Conservation (phyloP, 2,113 vertebrate genomes). For the Megaleporinus macrocephalus region DNA sequence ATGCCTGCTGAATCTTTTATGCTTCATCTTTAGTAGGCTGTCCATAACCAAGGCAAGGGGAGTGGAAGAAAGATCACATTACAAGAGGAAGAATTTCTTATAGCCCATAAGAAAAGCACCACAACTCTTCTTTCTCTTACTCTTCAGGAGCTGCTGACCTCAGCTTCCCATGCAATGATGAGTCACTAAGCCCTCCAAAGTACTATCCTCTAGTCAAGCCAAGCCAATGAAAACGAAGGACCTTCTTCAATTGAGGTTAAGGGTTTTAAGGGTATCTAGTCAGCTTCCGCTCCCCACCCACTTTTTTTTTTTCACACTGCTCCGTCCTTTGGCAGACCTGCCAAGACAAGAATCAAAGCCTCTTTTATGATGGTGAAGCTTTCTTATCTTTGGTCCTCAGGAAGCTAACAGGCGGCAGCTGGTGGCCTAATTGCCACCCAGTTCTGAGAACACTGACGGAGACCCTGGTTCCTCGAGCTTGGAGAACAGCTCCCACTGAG, state of each 20-base stretch:
- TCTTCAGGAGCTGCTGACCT: slow-evolving; percentile 14
- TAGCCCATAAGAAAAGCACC: slow-evolving; percentile 31
- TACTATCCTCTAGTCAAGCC: background rate
- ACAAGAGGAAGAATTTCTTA: background rate
- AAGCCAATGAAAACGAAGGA: slow-evolving; percentile 13
- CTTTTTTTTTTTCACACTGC: slow-evolving; percentile 8
- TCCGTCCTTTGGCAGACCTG: slow-evolving; percentile 25
- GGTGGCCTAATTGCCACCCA: slow-evolving; percentile 31
- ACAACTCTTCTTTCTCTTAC: slow-evolving; percentile 8
- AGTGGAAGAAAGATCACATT: too few relatives aligned
- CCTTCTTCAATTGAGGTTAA: slow-evolving; percentile 28
- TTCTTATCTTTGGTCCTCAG: slow-evolving; percentile 45
- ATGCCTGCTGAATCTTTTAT: too few relatives aligned
- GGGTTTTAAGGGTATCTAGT: slow-evolving; percentile 27
- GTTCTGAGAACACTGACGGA: slow-evolving; percentile 1
- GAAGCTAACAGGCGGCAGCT: slow-evolving; percentile 32
- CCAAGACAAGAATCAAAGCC: slow-evolving; percentile 49
- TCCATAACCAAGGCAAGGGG: too few relatives aligned
- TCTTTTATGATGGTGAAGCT: slow-evolving; percentile 51
- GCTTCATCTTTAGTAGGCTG: too few relatives aligned
- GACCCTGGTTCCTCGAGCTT: slow-evolving; percentile 17
- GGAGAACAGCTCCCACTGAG: slow-evolving; percentile 21
- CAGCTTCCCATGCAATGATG: slow-evolving; percentile 12
- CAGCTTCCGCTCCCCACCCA: slow-evolving; percentile 3
- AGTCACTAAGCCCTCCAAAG: background rate